Evolutionary conservation across 2,797 vertebrate genomes (phyloP), one percentile per base, ranked within the genome.

Genomic region (Bufotes viridis): DNA sequence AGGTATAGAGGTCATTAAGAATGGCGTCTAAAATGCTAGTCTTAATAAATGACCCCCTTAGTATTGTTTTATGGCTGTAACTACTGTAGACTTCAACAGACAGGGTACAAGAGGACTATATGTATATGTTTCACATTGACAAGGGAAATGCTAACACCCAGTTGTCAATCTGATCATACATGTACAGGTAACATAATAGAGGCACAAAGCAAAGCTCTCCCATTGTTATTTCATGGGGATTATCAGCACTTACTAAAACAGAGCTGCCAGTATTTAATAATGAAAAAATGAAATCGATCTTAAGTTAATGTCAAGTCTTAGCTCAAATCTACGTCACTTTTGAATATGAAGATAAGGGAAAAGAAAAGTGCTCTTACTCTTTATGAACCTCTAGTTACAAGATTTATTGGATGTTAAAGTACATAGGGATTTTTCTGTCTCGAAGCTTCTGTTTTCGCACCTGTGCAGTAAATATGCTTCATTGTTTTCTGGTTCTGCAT

Each of bases 341-440:
- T 85, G 20, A 26, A 26, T 34, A 49, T 74, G 18, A 51, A 51
- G 72, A 63, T 18, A 79, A 55, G 18, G n/a, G 69, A 79, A 58
- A 78, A 81, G 26, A 20, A 51, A 55, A 14, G 51, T 65, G 42
- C 61, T 86, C 51, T 53, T 65, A 69, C 75, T 55, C 18, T 79
- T 78, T 49, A 53, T 51, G 42, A 79, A 24, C 55, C 42, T 55
- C 15, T 86, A 78, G 75, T 86, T 84, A 78, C 51, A 67, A 29
- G n/a, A 78, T 53, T 78, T 86, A 55, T 86, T 86, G 58, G n/a
- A 78, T 51, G 60, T 26, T 34, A 86, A 76, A 61, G 83, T 86
- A 78, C n/a, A 29, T 49, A 24, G 75, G 75, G 61, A 86, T 26
- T 53, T 42, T 86, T 78, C 60, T 86, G 75, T n/a, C 74, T 69